Evolutionary conservation across 2,797 vertebrate genomes (phyloP).

Genomic region (Danionella dracula): DNA sequence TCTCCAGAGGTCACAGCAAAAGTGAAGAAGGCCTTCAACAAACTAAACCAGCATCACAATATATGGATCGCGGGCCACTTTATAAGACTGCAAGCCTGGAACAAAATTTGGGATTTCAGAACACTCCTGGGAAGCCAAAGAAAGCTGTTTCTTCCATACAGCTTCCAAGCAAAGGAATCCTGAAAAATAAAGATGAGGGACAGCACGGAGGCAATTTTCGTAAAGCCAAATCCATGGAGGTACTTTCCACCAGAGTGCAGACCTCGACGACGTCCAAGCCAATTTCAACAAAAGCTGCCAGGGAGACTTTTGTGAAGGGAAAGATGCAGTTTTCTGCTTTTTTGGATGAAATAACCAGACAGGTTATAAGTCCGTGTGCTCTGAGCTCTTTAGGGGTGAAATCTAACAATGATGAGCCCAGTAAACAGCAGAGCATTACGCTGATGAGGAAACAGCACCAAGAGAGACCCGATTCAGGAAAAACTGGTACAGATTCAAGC

Average conservation of each 20-base stretch:
- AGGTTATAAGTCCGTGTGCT: slow-evolving; percentile 73
- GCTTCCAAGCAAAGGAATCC: slow-evolving; percentile 70
- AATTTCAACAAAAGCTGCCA: slow-evolving; percentile 42
- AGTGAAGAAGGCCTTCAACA: slow-evolving; percentile 64
- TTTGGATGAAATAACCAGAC: slow-evolving; percentile 78
- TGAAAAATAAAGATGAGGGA: slow-evolving; percentile 65
- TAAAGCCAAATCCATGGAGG: slow-evolving; percentile 77
- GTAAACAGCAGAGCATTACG: slow-evolving; percentile 39
- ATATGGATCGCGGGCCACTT: slow-evolving; percentile 46
- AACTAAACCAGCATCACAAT: slow-evolving; percentile 5
- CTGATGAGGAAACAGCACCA: slow-evolving; percentile 34
- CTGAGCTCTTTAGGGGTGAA: slow-evolving; percentile 66
- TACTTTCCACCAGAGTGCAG: slow-evolving; percentile 62
- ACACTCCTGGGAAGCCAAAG: slow-evolving; percentile 58
- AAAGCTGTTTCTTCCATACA: slow-evolving; percentile 61
- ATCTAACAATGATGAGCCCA: slow-evolving; percentile 2
- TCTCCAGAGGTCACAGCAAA: slow-evolving; percentile 63
- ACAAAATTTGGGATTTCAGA: slow-evolving; percentile 59
- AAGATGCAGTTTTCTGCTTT: slow-evolving; percentile 79
- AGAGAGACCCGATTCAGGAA: slow-evolving; percentile 33
- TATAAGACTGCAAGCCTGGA: slow-evolving; percentile 67
- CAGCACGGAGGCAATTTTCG: slow-evolving; percentile 53
- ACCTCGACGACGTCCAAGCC: slow-evolving; percentile 32
- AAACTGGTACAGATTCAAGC: slow-evolving; percentile 20
- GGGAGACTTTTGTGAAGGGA: slow-evolving; percentile 59